Conservation (phyloP, 37 sponge, comb jelly and placozoan genomes). For the Tethya wilhelma region DNA sequence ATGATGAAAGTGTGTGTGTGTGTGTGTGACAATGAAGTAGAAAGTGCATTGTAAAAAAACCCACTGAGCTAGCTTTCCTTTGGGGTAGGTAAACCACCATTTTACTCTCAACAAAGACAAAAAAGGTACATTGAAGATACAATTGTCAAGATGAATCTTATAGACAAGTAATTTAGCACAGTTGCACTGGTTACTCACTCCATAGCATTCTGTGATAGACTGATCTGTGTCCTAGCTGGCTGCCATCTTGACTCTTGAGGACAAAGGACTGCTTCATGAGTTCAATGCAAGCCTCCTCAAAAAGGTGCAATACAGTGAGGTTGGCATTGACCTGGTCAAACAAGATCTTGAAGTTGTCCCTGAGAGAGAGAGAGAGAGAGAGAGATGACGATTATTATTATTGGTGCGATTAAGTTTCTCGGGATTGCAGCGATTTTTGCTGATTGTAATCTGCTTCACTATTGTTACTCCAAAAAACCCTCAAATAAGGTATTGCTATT, state of each 20-base stretch:
- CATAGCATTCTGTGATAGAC: slow-evolving; percentile 64
- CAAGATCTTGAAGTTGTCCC: slow-evolving; percentile 65
- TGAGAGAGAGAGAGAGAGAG: neutral
- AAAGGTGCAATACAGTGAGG: slow-evolving; percentile 42
- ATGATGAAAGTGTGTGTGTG: too few species aligned
- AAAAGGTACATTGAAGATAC: neutral
- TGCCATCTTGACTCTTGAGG: slow-evolving; percentile 16
- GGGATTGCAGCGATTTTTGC: too few species aligned
- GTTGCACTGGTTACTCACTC: slow-evolving; percentile 70
- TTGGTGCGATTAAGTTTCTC: too few species aligned
- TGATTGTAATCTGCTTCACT: neutral
- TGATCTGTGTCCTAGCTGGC: slow-evolving; percentile 4
- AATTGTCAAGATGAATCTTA: too few species aligned
- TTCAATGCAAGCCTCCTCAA: slow-evolving; percentile 61
- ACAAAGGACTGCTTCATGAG: slow-evolving; percentile 46
- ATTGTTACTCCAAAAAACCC: neutral
- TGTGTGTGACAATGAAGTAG: too few species aligned
- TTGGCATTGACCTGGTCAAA: slow-evolving; percentile 22
- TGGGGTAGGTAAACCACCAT: too few species aligned
- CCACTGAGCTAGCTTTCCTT: too few species aligned
- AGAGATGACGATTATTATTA: neutral
- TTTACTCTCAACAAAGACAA: neutral
- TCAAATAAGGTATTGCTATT: too few species aligned
- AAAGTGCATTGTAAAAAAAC: too few species aligned
- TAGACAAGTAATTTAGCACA: too few species aligned